Evolutionary conservation across 2,888 invertebrate species (phyloP), one percentile per base, ranked within the genome.

Genomic region (Panzeria rudis): DNA sequence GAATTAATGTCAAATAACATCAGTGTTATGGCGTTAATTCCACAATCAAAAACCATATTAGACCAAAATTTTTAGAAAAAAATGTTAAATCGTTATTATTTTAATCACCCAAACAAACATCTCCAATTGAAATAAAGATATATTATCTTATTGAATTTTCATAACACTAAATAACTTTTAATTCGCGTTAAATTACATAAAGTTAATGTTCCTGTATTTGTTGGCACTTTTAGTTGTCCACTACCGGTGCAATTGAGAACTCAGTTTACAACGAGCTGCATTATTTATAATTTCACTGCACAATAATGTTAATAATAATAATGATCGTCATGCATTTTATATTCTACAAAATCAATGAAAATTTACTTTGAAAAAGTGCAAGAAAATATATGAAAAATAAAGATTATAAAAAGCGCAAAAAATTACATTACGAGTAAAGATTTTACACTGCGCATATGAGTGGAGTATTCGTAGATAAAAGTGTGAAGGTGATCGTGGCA

Each of bases 401-500:
- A 52, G 54, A 69, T 73, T 61, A 69, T 38, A 68, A 71, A 78
- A 68, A 47, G 35, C 38, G 73, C 41, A 73, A 66, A 78, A 68
- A 68, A 68, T 78, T 61, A 68, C 61, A 59, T 72, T 83, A 56
- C n/a, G 11, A 35, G 25, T 23, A 59, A 0, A 68, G 59, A 32
- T 56, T 32, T 23, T 29, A 38, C 11, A 11, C 38, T 13, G 72
- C 29, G 59, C 50, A 61, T 59, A 47, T 9, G 44, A 61, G 35
- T 35, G 38, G 17, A 64, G 23, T 72, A 35, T 38, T 75, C 25
- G 32, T 29, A 82, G 73, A 78, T 73, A 83, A 83, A 78, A 62
- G 83, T 83, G 78, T 83, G 78, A 83, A 83, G 83, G 83, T 83
- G 83, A 83, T 79, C 83, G 69, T 69, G 73, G 69, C 29, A 64